Conservation (phyloP, 2,797 vertebrate genomes). For the Loriculus beryllinus region DNA sequence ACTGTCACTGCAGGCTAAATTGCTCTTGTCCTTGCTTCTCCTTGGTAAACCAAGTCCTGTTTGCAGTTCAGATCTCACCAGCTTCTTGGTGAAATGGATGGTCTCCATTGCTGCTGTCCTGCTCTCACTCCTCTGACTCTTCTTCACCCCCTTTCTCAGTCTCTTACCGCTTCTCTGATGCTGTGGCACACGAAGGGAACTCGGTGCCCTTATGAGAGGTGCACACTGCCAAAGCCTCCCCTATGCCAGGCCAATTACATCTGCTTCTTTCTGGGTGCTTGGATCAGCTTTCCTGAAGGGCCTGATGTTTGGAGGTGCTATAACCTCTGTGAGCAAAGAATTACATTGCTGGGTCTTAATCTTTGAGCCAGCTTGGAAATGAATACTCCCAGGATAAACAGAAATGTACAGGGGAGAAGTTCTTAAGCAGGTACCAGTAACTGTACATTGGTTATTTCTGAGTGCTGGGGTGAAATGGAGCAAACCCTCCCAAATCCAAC, state of each 20-base stretch:
- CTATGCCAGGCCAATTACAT: fast-evolving
- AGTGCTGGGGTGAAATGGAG: not conserved
- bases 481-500: not conserved
- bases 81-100: not conserved
- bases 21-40: not conserved
- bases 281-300: not conserved
- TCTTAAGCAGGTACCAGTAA: not conserved
- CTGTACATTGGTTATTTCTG: not conserved
- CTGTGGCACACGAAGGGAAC: not conserved
- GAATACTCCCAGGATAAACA: not conserved
- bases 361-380: not conserved
- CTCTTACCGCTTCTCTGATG: not conserved
- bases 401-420: not conserved
- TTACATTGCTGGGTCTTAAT: not conserved
- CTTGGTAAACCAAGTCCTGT: not conserved
- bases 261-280: not conserved
- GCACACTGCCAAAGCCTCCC: not conserved
- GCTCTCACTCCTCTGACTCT: not conserved
- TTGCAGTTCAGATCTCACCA: not conserved
- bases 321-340: not conserved
- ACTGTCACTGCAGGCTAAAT: not conserved
- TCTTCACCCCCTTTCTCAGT: not conserved
- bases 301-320: not conserved
- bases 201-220: fast-evolving
- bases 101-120: not conserved